A percentile compares a stretch with the other conserved stretches of the same genome.
phyloP scores from a whole-genome alignment of 2,113 vertebrate species.

The Puffinus mauretanicus region DNA sequence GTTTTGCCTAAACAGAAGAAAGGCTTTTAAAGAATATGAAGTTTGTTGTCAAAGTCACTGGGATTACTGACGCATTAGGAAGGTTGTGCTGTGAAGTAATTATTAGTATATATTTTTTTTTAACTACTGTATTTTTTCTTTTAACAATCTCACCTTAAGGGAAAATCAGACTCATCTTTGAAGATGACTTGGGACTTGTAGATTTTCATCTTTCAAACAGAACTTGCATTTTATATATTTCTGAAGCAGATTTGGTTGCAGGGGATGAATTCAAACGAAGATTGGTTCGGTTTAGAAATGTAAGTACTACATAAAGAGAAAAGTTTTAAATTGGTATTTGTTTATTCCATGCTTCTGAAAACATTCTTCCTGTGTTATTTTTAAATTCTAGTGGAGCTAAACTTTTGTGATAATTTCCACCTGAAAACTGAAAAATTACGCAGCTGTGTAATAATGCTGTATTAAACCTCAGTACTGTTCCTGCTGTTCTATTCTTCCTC shows the following conservation, averaged over 20 bases:
- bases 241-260: slow-evolving; percentile 87
- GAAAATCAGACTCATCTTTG: slow-evolving; percentile 80
- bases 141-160: slow-evolving; percentile 68
- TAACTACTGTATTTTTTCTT: background rate
- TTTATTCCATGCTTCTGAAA: background rate
- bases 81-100: background rate
- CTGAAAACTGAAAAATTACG: background rate
- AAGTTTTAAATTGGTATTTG: background rate
- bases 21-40: background rate
- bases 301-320: slow-evolving; percentile 65
- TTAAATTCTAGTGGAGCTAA: background rate
- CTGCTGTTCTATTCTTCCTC: background rate
- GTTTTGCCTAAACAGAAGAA: background rate
- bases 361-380: background rate
- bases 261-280: slow-evolving; percentile 85
- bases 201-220: slow-evolving; percentile 88
- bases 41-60: background rate
- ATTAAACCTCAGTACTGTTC: background rate
- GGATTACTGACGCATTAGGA: background rate
- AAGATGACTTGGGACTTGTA: slow-evolving; percentile 80
- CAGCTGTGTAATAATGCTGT: background rate
- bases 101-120: background rate
- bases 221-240: slow-evolving; percentile 85
- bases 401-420: background rate
- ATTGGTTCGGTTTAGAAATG: slow-evolving; percentile 88